These are phyloP conservation scores for Dysidea cf. avara DNA, from an alignment of 37 sponge, comb jelly and placozoan species.

Conservation along the genomic window DNA sequence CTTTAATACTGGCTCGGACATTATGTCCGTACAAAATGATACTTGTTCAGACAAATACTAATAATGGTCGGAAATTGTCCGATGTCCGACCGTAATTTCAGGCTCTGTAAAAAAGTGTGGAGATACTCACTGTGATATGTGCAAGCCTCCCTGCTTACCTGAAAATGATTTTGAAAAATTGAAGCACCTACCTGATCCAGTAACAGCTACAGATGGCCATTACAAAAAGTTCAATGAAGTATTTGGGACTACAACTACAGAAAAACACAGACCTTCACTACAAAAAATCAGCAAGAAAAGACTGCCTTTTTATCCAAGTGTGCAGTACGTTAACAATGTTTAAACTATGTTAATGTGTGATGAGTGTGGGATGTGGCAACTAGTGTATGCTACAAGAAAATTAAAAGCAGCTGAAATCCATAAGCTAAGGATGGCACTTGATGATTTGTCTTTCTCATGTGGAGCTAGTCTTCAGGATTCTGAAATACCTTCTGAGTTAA, in stretches of 20 bases:
- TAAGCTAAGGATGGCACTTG: no score
- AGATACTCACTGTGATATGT: background rate
- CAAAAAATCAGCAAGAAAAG: background rate
- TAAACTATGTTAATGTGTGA: background rate
- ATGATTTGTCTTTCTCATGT: no score
- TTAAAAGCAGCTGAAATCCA: background rate
- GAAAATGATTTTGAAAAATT: background rate
- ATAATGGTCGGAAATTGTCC: no score
- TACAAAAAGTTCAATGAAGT: constrained; percentile 1
- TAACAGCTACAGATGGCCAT: background rate
- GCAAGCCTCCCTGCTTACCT: background rate
- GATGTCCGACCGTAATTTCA: no score
- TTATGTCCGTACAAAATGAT: no score
- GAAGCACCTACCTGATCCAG: background rate
- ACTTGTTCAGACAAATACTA: no score
- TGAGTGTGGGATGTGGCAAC: no score
- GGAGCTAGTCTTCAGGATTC: no score
- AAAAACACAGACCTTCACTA: background rate
- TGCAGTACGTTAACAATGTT: background rate
- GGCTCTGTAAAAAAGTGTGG: background rate
- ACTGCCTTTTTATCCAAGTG: background rate
- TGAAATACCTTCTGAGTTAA: no score
- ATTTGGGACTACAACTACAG: background rate
- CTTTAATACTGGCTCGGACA: no score
- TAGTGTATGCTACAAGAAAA: background rate